Evolutionary conservation across 2,888 invertebrate species (phyloP).

Genomic region (Cheilosia vernalis): DNA sequence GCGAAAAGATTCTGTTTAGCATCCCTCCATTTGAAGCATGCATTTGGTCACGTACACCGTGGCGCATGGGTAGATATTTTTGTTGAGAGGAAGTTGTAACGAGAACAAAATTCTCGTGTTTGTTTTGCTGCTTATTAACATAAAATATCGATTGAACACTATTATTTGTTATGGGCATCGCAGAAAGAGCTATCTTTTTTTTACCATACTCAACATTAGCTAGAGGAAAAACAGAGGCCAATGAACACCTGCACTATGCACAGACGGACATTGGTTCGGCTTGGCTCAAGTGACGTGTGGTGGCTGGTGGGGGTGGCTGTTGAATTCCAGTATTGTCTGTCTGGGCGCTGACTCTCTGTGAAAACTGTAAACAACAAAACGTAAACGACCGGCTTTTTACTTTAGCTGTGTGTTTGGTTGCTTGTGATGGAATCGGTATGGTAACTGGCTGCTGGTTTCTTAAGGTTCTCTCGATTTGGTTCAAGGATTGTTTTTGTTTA

Average conservation of each 20-base stretch:
- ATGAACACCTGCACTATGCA: slow-evolving; percentile 12
- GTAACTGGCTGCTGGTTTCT: too few species aligned
- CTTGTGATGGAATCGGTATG: too few species aligned
- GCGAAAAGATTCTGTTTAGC: slow-evolving; percentile 14
- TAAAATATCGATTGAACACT: slow-evolving; percentile 30
- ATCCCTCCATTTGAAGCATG: slow-evolving; percentile 59
- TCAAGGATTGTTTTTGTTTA: slow-evolving; percentile 72
- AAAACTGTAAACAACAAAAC: slow-evolving; percentile 21
- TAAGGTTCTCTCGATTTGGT: slow-evolving; percentile 21
- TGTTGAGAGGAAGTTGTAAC: neutral
- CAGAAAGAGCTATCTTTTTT: neutral
- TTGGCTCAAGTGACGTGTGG: neutral
- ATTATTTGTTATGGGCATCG: neutral
- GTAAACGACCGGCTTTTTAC: slow-evolving; percentile 34
- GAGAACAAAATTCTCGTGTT: neutral
- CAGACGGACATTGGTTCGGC: neutral
- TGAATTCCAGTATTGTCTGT: neutral
- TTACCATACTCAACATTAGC: neutral
- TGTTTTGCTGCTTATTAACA: slow-evolving; percentile 4
- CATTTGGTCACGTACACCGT: slow-evolving; percentile 66
- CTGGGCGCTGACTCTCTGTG: neutral
- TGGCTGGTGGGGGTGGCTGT: too few species aligned
- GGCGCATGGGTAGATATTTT: slow-evolving; percentile 21
- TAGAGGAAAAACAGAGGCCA: slow-evolving; percentile 42
- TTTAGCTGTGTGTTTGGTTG: slow-evolving; percentile 2